Evolutionary conservation across 2,797 vertebrate species (phyloP).

Genomic region (Naso thynnoides): DNA sequence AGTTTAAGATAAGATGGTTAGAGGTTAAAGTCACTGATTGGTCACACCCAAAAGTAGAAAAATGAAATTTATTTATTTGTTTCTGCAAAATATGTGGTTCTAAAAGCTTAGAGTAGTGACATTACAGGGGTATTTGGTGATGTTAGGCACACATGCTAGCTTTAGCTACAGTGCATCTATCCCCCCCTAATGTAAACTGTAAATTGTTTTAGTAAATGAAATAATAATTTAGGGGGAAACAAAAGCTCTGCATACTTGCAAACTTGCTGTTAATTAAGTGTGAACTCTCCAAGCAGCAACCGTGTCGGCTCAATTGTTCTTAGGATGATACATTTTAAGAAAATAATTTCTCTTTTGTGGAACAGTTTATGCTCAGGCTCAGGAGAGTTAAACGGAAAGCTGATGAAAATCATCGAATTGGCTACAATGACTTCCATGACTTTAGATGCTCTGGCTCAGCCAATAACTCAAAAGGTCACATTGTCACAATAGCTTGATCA

Average conservation of each 20-base stretch:
- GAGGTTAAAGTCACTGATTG: background rate
- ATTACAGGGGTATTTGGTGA: too few species aligned
- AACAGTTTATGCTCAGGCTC: background rate
- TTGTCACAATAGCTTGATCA: background rate
- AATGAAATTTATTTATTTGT: conserved; percentile 13
- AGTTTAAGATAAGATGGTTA: background rate
- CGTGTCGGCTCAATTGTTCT: background rate
- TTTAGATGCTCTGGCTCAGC: background rate
- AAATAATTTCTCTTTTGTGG: background rate
- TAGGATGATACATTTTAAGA: background rate
- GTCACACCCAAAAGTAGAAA: background rate
- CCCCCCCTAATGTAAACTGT: background rate
- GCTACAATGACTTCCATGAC: background rate
- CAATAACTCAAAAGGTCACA: background rate
- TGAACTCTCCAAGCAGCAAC: background rate
- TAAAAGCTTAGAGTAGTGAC: too few species aligned
- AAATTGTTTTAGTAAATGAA: background rate
- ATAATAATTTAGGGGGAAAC: background rate
- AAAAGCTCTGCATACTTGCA: background rate
- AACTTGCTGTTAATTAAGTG: background rate
- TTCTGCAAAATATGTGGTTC: too few species aligned
- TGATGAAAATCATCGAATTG: background rate
- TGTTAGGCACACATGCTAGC: background rate
- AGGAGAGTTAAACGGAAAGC: background rate
- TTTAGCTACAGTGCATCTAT: too few species aligned